These are phyloP conservation scores for Macrosiphum euphorbiae DNA, from an alignment of 2,888 invertebrate genomes.

Conservation along the genomic window DNA sequence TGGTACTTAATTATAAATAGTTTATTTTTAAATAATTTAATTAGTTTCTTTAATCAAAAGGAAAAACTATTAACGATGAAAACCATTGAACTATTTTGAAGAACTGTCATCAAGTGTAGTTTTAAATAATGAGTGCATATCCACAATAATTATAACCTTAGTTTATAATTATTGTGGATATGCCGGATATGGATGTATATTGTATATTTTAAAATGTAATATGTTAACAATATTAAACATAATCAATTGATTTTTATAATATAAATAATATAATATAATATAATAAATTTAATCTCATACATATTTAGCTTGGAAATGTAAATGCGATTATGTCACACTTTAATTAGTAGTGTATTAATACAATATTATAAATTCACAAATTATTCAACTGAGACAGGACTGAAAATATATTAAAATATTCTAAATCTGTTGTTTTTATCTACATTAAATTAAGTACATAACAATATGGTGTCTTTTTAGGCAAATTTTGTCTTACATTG, in stretches of 20 bases:
- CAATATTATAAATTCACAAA: not conserved
- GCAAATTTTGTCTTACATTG: not conserved
- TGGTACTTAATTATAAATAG: not conserved
- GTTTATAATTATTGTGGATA: not conserved
- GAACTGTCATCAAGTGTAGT: not conserved
- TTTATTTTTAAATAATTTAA: not conserved
- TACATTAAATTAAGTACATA: not conserved
- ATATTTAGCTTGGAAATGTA: not conserved
- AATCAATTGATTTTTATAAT: not conserved
- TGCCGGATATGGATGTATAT: not conserved
- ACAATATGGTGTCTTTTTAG: not conserved
- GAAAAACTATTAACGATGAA: not conserved
- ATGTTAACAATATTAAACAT: not conserved
- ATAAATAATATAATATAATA: not conserved
- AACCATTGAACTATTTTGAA: not conserved
- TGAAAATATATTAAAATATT: not conserved
- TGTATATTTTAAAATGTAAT: not conserved
- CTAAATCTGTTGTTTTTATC: not conserved
- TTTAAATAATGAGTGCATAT: not conserved
- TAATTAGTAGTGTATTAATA: not conserved
- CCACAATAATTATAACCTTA: too few relatives aligned
- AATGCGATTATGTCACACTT: not conserved
- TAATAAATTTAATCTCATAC: not conserved
- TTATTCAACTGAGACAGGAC: not conserved
- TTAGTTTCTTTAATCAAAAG: not conserved